These are phyloP conservation scores for Drosophila subpulchrella DNA, from an alignment of 1,140 invertebrate species.

Conservation along the genomic window DNA sequence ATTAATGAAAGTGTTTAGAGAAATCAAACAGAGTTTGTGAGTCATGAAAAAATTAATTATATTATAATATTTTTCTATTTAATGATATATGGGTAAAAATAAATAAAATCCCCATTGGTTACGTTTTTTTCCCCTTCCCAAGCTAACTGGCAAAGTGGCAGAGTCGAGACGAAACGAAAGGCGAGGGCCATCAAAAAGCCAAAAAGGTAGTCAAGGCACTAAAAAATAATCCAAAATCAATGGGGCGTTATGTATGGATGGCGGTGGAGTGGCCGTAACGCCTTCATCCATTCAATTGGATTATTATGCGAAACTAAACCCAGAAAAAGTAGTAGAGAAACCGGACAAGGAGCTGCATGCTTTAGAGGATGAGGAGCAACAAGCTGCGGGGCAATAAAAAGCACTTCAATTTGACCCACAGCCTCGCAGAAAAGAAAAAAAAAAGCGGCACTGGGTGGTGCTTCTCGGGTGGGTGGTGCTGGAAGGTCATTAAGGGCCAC, in stretches of 20 bases:
- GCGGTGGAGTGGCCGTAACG: constrained; percentile 9
- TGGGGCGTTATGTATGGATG: constrained; percentile 74
- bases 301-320: constrained; percentile 78
- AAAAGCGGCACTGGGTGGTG: constrained; percentile 35
- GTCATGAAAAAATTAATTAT: too few species aligned
- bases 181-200: constrained; percentile 35
- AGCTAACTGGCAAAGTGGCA: constrained; percentile 17
- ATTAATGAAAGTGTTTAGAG: too few species aligned
- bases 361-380: constrained; percentile 56
- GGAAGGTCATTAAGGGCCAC: constrained; percentile 67
- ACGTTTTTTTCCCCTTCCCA: constrained; percentile 9
- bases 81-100: neutral
- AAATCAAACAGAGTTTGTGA: too few species aligned
- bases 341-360: constrained; percentile 6
- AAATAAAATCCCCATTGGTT: constrained; percentile 4
- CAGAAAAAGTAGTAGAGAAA: constrained; percentile 25
- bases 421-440: constrained; percentile 31
- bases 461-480: constrained; percentile 5
- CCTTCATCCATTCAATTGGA: constrained; percentile 66
- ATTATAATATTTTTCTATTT: neutral
- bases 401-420: constrained; percentile 81
- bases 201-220: constrained; percentile 76
- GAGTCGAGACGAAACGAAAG: neutral
- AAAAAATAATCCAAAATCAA: constrained; percentile 83
- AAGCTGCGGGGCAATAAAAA: constrained; percentile 81